Evolutionary conservation across 2,797 vertebrate genomes (phyloP).

Genomic region (Philypnodon macrostomus): DNA sequence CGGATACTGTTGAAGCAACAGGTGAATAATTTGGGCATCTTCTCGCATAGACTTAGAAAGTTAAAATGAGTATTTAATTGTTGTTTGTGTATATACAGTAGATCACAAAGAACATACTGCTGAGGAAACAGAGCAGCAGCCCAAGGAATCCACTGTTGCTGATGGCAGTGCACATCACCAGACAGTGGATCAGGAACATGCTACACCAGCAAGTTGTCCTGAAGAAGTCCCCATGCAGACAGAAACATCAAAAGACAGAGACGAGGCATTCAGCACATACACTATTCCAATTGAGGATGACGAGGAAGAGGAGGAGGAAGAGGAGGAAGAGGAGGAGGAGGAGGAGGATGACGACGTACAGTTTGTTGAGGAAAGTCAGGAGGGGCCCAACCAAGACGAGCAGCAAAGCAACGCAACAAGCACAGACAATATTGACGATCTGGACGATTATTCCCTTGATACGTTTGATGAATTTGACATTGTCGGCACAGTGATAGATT

Average conservation of each 20-base stretch:
- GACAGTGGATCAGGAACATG: slow-evolving; percentile 24
- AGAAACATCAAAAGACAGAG: slow-evolving; percentile 14
- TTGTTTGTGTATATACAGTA: slow-evolving; percentile 24
- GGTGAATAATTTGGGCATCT: slow-evolving; percentile 21
- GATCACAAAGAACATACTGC: slow-evolving; percentile 21
- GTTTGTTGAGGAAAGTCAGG: slow-evolving; percentile 46
- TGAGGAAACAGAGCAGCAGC: slow-evolving; percentile 25
- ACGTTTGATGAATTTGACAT: slow-evolving; percentile 24
- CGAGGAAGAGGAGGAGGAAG: too few relatives aligned
- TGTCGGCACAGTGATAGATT: slow-evolving; percentile 9
- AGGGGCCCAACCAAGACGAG: slow-evolving; percentile 14
- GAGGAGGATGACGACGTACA: slow-evolving; percentile 46
- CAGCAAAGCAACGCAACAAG: slow-evolving; percentile 15
- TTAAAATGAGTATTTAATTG: slow-evolving; percentile 1
- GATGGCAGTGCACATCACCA: slow-evolving; percentile 28
- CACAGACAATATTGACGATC: slow-evolving; percentile 14
- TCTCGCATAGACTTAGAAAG: not conserved
- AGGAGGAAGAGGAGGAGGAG: slow-evolving; percentile 8
- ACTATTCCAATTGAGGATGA: slow-evolving; percentile 56
- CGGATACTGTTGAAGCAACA: slow-evolving; percentile 16
- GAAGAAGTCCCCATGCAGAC: slow-evolving; percentile 28
- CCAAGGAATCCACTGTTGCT: slow-evolving; percentile 3
- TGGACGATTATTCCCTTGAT: slow-evolving; percentile 12
- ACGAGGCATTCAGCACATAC: slow-evolving; percentile 42
- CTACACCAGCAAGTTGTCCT: slow-evolving; percentile 16